These are phyloP conservation scores for Callimorpha dominula DNA, from an alignment of 2,888 invertebrate species.

Conservation along the genomic window DNA sequence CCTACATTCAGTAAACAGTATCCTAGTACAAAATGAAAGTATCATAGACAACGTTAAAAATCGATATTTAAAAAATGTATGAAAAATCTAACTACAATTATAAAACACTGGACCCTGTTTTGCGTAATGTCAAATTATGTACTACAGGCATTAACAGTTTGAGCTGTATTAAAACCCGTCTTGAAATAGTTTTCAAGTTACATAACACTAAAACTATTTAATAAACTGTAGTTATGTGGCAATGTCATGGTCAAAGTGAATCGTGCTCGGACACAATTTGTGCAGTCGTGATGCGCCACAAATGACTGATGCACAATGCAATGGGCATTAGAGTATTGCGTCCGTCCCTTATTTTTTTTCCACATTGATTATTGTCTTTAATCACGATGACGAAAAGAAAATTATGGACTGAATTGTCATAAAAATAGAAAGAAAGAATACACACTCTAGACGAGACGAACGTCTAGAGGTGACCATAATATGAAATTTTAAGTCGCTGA, in stretches of 20 bases:
- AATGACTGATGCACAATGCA: conserved; percentile 73
- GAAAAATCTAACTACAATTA: conserved; percentile 5
- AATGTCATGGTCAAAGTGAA: conserved; percentile 79
- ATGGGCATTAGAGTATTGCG: conserved; percentile 74
- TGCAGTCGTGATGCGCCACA: conserved; percentile 76
- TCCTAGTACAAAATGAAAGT: conserved; percentile 34
- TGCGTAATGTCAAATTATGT: conserved; percentile 10
- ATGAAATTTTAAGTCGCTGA: conserved; percentile 27
- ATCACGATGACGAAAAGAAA: conserved; percentile 68
- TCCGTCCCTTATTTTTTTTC: conserved; percentile 65
- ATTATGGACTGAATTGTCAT: conserved; percentile 54
- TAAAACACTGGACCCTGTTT: conserved; percentile 8
- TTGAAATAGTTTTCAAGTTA: conserved; percentile 31
- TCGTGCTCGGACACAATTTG: conserved; percentile 65
- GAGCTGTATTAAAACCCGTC: conserved; percentile 20
- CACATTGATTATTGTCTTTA: conserved; percentile 73
- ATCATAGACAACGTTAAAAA: conserved; percentile 16
- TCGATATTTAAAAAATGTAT: conserved; percentile 5
- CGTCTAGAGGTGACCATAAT: background rate
- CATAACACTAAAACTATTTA: conserved; percentile 46
- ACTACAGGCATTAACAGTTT: conserved; percentile 12
- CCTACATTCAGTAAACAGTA: conserved; percentile 30
- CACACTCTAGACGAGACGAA: conserved; percentile 42
- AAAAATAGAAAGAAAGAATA: conserved; percentile 55
- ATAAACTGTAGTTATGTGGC: conserved; percentile 71